Base-by-base conservation (phyloP, 37 sponge, comb jelly and placozoan genomes). In the Eunapius fragilis region DNA sequence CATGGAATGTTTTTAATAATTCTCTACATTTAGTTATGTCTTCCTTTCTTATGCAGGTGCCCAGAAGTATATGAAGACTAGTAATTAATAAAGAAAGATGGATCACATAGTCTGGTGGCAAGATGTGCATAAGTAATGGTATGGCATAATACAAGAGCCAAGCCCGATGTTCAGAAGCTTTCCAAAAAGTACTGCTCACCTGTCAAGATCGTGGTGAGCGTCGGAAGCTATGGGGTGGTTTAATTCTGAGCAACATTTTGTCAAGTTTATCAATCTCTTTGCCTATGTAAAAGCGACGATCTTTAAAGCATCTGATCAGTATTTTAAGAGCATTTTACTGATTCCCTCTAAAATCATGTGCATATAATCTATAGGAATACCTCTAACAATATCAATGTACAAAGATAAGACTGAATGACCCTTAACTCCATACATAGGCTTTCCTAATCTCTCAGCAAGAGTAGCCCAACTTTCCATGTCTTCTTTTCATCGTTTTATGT, bases 251-350 rank as follows among this genome's bases (percentile, higher is more conserved):
- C 11, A 79, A 32, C 68, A 30, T 13, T 17, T 58, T 49, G 80
- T 79, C 68, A 25, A 50, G 25, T n/a, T 50, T 23, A n/a, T 78
- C 24, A 25, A 47, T 28, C n/a, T 23, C 25, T 45, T 25, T 24
- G n/a, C 48, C 50, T 23, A 78, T 25, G 50, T 78, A 78, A 78
- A 78, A 78, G 25, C 50, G 48, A 45, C 24, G 50, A 45, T 24
- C n/a, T 14, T 79, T 58, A 79, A 78, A 30, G 25, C 79, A 24
- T 23, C 30, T 78, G n/a, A 78, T 58, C 79, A 78, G 49, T 28
- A 45, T 49, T 78, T 78, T 25, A 71, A 82, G 83, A 72, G 71
- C 83, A 70, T 38, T 45, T 45, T n/a, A n/a, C n/a, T n/a, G n/a
- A n/a, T n/a, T n/a, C n/a, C n/a, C n/a, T n/a, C n/a, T n/a, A n/a